Conservation (phyloP, 2,113 vertebrate species). For the Hymenochirus boettgeri region DNA sequence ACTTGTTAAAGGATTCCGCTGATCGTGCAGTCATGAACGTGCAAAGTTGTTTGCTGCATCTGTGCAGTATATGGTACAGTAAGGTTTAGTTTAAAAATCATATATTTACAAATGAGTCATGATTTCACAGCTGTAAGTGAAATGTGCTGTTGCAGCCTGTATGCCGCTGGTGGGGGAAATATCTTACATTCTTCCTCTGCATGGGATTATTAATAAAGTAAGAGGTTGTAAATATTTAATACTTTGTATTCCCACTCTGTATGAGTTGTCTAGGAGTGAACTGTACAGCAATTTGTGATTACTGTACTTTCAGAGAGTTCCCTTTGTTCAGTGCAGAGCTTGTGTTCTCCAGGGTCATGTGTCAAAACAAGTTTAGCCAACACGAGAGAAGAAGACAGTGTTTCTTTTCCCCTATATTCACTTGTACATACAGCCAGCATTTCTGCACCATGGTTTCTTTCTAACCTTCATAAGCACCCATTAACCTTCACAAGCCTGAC, state of each 20-base stretch:
- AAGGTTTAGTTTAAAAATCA: no score
- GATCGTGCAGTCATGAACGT: no score
- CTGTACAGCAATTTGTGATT: not conserved
- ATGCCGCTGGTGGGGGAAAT: conserved; percentile 1
- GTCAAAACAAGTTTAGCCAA: conserved; percentile 2
- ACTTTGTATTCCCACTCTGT: not conserved
- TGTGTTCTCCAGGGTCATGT: not conserved
- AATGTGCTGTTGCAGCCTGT: not conserved
- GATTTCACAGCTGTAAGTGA: not conserved
- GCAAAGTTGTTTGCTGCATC: no score
- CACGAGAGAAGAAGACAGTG: not conserved
- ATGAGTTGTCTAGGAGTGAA: no score
- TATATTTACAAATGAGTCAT: no score
- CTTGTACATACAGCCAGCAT: no score
- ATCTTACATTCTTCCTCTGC: conserved; percentile 24
- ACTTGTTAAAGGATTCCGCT: no score
- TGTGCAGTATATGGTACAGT: no score
- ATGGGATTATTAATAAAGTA: conserved; percentile 30
- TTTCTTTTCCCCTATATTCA: not conserved
- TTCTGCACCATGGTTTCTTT: no score
- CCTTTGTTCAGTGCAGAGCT: not conserved
- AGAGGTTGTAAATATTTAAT: conserved; percentile 9
- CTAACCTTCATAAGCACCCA: no score
- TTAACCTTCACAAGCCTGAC: no score
- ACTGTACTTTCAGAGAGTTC: conserved; percentile 21